These are phyloP conservation scores for Drosophila asahinai DNA, from an alignment of 1,140 invertebrate species.

Conservation along the genomic window DNA sequence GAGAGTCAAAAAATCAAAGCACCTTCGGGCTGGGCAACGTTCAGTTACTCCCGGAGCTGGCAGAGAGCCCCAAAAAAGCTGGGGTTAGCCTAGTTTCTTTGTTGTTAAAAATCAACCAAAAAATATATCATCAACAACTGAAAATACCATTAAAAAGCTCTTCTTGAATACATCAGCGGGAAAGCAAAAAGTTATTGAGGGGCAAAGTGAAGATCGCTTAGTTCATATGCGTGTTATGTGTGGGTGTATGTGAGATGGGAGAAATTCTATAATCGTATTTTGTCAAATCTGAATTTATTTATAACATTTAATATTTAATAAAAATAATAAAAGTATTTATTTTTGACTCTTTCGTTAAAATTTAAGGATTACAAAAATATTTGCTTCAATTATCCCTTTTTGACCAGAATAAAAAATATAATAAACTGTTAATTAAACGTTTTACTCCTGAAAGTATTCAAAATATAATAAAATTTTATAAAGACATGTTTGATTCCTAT, in stretches of 20 bases:
- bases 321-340: not conserved
- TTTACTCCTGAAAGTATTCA: no score
- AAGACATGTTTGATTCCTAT: no score
- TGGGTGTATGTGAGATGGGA: conserved; percentile 10
- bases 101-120: conserved; percentile 60
- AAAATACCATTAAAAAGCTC: conserved; percentile 75
- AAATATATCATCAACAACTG: conserved; percentile 57
- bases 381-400: no score
- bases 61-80: conserved; percentile 40
- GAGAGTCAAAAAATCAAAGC: conserved; percentile 78
- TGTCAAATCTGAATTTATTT: not conserved
- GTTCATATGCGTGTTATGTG: conserved; percentile 30
- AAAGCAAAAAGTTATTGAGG: conserved; percentile 73
- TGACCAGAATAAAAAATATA: no score
- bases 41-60: conserved; percentile 48
- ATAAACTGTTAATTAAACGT: no score
- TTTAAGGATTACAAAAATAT: no score
- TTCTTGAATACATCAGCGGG: conserved; percentile 72
- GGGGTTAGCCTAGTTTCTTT: conserved; percentile 20
- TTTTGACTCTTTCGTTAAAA: no score
- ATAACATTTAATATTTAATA: not conserved
- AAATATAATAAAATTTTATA: no score
- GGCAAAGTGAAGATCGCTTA: conserved; percentile 65
- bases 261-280: not conserved
- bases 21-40: conserved; percentile 66